Percentiles rank a stretch among this genome's conserved stretches.
phyloP scores from a whole-genome alignment of 1,140 invertebrate species.

The Scaptomyza pallida region DNA sequence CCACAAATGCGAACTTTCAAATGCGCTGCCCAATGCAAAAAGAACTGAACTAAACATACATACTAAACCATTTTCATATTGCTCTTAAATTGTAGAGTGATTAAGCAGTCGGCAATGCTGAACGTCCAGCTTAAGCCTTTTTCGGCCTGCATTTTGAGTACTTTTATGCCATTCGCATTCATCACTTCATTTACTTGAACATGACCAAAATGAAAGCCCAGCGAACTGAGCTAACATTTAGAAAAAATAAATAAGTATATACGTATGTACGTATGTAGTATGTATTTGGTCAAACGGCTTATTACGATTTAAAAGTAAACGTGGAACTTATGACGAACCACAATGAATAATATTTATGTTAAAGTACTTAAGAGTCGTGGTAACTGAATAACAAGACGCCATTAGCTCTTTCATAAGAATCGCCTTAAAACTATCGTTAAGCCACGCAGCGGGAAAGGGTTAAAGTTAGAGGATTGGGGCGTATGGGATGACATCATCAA shows the following conservation, averaged over 20 bases:
- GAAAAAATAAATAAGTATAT: not conserved
- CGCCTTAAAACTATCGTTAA: not conserved
- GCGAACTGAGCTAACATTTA: not conserved
- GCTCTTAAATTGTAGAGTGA: not conserved
- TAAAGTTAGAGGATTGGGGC: not conserved
- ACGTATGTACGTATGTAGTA: too few species aligned
- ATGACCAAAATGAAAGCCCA: not conserved
- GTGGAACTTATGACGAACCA: not conserved
- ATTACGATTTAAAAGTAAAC: not conserved
- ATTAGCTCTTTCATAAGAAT: not conserved
- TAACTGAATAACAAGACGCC: not conserved
- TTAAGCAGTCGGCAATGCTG: not conserved
- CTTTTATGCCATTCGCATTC: not conserved
- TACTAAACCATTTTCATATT: too few species aligned
- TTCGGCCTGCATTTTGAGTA: not conserved
- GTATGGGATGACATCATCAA: slow-evolving; percentile 13
- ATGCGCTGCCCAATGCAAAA: too few species aligned
- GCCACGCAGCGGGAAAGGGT: not conserved
- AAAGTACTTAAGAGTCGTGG: not conserved
- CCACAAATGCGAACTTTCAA: not conserved
- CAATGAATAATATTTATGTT: not conserved
- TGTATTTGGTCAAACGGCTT: slow-evolving; percentile 1
- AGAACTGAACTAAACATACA: too few species aligned
- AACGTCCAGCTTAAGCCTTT: not conserved
- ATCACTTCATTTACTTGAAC: not conserved